A percentile compares a stretch with the other conserved stretches of the same genome.
phyloP scores from a whole-genome alignment of 2,113 vertebrate genomes.

The Anhinga rufa region DNA sequence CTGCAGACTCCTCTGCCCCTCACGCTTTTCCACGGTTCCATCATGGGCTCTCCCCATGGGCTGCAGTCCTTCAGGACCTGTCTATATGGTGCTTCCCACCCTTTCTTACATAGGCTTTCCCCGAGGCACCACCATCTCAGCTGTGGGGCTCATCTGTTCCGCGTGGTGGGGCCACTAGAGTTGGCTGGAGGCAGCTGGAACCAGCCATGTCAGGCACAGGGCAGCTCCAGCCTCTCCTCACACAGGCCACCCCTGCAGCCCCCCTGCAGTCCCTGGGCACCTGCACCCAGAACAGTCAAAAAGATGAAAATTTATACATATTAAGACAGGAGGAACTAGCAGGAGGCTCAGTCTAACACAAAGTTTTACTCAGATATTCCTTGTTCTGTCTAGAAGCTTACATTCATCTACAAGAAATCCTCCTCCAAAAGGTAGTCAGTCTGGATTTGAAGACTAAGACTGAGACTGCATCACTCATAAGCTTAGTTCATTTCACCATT shows the following conservation, averaged over 20 bases:
- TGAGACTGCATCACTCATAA: background rate
- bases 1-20: background rate
- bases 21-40: background rate
- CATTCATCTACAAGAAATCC: background rate
- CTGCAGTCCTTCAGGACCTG: background rate
- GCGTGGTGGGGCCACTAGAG: rapidly evolving
- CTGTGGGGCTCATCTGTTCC: rapidly evolving
- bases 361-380: background rate
- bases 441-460: background rate
- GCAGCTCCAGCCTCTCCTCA: background rate
- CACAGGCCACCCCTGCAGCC: rapidly evolving
- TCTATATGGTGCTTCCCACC: background rate
- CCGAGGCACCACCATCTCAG: rapidly evolving
- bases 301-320: background rate
- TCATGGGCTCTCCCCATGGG: background rate
- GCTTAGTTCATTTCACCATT: background rate
- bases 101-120: background rate
- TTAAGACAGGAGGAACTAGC: background rate
- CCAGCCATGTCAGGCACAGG: rapidly evolving
- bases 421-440: background rate
- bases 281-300: rapidly evolving
- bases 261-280: background rate
- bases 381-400: background rate
- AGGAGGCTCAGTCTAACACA: background rate
- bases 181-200: rapidly evolving